phyloP scores from a whole-genome alignment of 2,113 vertebrate species.

The Odocoileus hemionus region DNA sequence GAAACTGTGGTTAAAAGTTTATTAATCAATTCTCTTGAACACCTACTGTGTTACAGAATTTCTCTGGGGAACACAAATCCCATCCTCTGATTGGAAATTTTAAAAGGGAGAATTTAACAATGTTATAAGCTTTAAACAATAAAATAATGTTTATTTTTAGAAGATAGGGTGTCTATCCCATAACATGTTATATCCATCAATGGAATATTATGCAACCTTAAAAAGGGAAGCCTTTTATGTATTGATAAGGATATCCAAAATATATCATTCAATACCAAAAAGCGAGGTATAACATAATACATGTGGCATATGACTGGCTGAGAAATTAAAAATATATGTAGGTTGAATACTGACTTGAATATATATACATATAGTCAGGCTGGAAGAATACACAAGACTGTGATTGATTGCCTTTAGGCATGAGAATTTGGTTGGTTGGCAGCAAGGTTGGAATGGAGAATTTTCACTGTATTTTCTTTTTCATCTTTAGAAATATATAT shows the following conservation, averaged over 20 bases:
- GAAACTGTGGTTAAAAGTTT: not conserved
- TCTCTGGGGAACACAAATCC: not conserved
- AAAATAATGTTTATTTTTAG: not conserved
- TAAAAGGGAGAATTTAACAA: not conserved
- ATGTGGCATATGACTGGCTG: not conserved
- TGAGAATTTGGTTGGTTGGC: not conserved
- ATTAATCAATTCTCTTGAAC: not conserved
- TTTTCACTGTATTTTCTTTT: not conserved
- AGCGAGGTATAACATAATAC: not conserved
- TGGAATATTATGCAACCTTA: not conserved
- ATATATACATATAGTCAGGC: not conserved
- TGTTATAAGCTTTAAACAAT: not conserved
- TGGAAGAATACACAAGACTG: not conserved
- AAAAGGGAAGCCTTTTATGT: not conserved
- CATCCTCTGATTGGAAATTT: not conserved
- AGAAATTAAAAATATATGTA: not conserved
- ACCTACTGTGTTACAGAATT: not conserved
- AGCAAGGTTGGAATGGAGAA: not conserved
- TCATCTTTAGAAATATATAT: not conserved
- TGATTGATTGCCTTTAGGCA: not conserved
- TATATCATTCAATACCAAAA: not conserved
- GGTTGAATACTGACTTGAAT: not conserved
- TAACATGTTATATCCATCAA: not conserved
- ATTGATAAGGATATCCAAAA: not conserved
- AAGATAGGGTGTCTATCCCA: not conserved